Conservation (phyloP, 2,888 invertebrate species). For the Aphodius granarius region DNA sequence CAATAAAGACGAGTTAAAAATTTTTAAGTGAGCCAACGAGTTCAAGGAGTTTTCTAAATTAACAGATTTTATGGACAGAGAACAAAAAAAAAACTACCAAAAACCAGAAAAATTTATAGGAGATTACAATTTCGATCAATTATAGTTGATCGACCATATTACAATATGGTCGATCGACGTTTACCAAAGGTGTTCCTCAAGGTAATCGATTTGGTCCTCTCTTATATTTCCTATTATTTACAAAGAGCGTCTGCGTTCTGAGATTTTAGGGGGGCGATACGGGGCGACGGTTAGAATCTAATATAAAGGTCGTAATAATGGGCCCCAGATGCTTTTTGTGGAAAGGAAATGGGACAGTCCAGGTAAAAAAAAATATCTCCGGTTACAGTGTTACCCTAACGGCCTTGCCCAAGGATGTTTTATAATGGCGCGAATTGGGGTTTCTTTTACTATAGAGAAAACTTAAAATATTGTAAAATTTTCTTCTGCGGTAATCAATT, state of each 20-base stretch:
- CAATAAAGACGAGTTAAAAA: not conserved
- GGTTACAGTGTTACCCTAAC: not conserved
- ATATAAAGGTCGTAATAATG: not conserved
- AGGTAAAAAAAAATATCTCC: not conserved
- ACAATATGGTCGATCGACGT: not conserved
- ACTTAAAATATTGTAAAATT: too few species aligned
- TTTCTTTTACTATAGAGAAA: not conserved
- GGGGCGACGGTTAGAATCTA: not conserved
- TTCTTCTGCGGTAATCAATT: too few species aligned
- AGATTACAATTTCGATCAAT: too few species aligned
- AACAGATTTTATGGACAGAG: not conserved
- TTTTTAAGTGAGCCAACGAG: not conserved
- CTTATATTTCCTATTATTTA: not conserved
- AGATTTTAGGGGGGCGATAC: not conserved
- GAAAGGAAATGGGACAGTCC: not conserved
- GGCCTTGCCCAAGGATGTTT: not conserved
- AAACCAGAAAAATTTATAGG: not conserved
- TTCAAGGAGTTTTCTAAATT: not conserved
- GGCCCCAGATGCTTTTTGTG: not conserved
- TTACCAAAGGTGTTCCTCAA: not conserved
- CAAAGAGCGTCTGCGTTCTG: not conserved
- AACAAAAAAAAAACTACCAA: not conserved
- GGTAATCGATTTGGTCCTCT: not conserved
- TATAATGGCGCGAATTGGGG: not conserved
- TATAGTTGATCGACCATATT: too few species aligned